Conservation (phyloP, 2,888 invertebrate species). For the Mallateleia sp. region DNA sequence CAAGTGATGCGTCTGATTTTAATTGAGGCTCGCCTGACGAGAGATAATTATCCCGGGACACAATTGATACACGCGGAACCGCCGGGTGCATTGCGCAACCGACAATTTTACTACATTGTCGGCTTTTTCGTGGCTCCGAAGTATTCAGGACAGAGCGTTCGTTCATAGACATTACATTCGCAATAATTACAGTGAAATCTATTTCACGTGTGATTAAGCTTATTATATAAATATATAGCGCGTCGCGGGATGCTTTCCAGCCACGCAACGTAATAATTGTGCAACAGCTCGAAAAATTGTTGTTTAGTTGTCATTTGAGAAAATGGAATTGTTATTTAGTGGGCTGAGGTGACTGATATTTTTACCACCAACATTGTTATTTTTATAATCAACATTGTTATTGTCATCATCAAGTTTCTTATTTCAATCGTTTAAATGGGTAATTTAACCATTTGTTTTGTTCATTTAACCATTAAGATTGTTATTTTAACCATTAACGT, state of each 20-base stretch:
- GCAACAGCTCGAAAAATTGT: conserved; percentile 1
- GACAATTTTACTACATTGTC: conserved; percentile 26
- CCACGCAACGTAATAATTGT: conserved; percentile 26
- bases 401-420: too few relatives aligned
- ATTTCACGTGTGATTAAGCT: conserved; percentile 69
- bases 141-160: conserved; percentile 49
- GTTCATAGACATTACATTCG: conserved; percentile 40
- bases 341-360: too few relatives aligned
- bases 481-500: too few relatives aligned
- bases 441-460: too few relatives aligned
- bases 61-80: conserved; percentile 25
- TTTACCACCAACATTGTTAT: too few relatives aligned
- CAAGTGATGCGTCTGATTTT: conserved; percentile 27
- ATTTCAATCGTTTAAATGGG: too few relatives aligned
- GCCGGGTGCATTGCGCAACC: conserved; percentile 28
- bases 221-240: conserved; percentile 60
- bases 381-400: too few relatives aligned
- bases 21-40: conserved; percentile 10
- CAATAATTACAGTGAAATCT: conserved; percentile 63
- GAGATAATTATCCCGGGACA: conserved; percentile 22
- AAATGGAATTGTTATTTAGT: neutral
- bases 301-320: neutral
- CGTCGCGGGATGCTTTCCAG: conserved; percentile 8
- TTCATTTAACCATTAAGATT: too few relatives aligned
- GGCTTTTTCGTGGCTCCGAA: conserved; percentile 42